phyloP scores from a whole-genome alignment of 2,888 invertebrate species.

The Drosophila villosipedis region DNA sequence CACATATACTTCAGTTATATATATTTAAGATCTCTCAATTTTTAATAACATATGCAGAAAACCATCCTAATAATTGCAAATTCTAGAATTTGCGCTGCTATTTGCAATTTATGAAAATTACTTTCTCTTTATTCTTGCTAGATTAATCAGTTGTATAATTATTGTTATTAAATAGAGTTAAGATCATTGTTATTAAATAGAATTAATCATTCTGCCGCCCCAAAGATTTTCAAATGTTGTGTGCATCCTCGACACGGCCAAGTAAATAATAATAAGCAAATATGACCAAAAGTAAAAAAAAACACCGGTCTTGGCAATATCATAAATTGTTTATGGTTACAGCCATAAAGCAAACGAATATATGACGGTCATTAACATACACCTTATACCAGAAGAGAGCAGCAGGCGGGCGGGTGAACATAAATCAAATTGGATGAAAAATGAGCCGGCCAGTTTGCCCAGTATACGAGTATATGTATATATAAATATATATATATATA shows the following conservation, averaged over 20 bases:
- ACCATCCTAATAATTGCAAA: background rate
- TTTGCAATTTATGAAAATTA: background rate
- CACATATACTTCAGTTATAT: background rate
- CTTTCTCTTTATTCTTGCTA: background rate
- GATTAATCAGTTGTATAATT: background rate
- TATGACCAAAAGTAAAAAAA: constrained; percentile 11
- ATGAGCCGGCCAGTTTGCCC: constrained; percentile 24
- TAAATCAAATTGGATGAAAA: constrained; percentile 56
- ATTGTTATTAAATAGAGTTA: background rate
- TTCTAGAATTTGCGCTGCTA: background rate
- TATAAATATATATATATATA: constrained; percentile 36
- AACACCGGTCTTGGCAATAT: constrained; percentile 40
- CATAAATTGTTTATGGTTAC: constrained; percentile 75
- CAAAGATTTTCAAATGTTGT: constrained; percentile 7
- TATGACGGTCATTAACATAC: constrained; percentile 69
- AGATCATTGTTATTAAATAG: background rate
- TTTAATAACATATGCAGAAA: background rate
- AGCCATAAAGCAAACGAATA: constrained; percentile 69
- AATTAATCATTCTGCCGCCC: background rate
- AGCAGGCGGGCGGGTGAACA: constrained; percentile 8
- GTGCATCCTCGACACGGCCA: background rate
- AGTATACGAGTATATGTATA: background rate
- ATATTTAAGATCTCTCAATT: too few species aligned
- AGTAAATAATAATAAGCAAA: constrained; percentile 3
- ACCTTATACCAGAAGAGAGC: constrained; percentile 11